These are phyloP conservation scores for Ophion obscuratus DNA, from an alignment of 2,888 invertebrate genomes.

Conservation along the genomic window DNA sequence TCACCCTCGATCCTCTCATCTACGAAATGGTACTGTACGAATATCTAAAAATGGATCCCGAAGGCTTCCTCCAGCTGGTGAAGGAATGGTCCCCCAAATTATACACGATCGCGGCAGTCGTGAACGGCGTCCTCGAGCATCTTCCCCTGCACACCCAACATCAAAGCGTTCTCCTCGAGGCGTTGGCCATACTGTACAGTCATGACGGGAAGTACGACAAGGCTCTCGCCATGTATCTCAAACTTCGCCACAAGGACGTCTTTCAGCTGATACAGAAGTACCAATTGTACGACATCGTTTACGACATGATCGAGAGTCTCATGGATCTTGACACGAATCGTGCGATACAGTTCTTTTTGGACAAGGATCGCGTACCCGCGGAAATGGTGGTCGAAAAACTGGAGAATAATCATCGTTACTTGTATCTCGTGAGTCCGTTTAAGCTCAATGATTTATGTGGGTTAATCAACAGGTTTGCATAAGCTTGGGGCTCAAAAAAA, in stretches of 20 bases:
- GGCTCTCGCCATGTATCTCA: slow-evolving; percentile 95
- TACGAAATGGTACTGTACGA: slow-evolving; percentile 98
- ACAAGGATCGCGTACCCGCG: slow-evolving; percentile 90
- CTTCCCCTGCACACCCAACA: slow-evolving; percentile 89
- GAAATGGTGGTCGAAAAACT: slow-evolving; percentile 93
- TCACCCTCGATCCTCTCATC: slow-evolving; percentile 90
- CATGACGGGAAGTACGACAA: slow-evolving; percentile 95
- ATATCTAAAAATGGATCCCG: slow-evolving; percentile 93
- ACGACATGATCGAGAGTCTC: slow-evolving; percentile 94
- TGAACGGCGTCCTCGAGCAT: slow-evolving; percentile 94
- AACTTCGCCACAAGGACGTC: slow-evolving; percentile 94
- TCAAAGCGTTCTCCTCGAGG: slow-evolving; percentile 91
- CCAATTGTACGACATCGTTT: slow-evolving; percentile 92
- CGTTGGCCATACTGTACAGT: slow-evolving; percentile 95
- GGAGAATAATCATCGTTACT: slow-evolving; percentile 89
- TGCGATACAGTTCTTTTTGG: slow-evolving; percentile 92
- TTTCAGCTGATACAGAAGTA: slow-evolving; percentile 94
- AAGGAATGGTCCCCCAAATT: slow-evolving; percentile 95
- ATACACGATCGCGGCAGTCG: slow-evolving; percentile 93
- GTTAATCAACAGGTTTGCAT: neutral
- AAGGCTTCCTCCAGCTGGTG: slow-evolving; percentile 93
- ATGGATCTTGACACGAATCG: slow-evolving; percentile 94
- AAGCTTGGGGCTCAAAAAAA: neutral
- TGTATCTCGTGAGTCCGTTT: slow-evolving; percentile 88
- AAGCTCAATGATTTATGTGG: neutral